Evolutionary conservation across 2,888 invertebrate genomes (phyloP).

Genomic region (Myathropa florea): DNA sequence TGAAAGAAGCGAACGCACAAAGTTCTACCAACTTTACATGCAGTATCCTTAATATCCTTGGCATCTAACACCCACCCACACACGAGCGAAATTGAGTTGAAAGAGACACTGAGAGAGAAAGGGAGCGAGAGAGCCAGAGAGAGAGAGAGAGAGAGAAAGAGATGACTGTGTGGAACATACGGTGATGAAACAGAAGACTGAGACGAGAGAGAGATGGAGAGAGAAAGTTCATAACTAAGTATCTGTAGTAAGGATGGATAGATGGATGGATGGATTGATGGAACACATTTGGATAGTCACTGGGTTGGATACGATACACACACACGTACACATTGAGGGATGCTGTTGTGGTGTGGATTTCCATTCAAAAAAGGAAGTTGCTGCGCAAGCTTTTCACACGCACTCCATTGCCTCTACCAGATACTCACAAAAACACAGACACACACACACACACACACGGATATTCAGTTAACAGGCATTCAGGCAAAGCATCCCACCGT

Average conservation of each 20-base stretch:
- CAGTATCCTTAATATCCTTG: constrained; percentile 61
- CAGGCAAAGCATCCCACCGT: constrained; percentile 17
- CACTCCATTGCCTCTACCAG: constrained; percentile 35
- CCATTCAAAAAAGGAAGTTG: constrained; percentile 64
- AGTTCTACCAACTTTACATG: constrained; percentile 67
- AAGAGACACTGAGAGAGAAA: background rate
- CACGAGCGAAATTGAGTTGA: background rate
- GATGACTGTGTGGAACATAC: background rate
- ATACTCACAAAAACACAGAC: constrained; percentile 62
- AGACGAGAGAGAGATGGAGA: constrained; percentile 4
- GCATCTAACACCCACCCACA: constrained; percentile 48
- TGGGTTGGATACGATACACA: background rate
- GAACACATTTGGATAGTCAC: constrained; percentile 20
- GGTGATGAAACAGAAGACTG: background rate
- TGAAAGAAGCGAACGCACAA: constrained; percentile 44
- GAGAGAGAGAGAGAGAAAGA: constrained; percentile 5
- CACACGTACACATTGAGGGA: background rate
- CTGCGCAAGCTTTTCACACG: constrained; percentile 67
- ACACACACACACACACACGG: constrained; percentile 46
- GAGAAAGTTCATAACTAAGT: constrained; percentile 52
- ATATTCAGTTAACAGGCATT: constrained; percentile 39
- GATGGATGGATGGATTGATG: constrained; percentile 31
- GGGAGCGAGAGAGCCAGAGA: background rate
- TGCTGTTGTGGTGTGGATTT: constrained; percentile 36
- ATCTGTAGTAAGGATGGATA: constrained; percentile 29